Conservation (phyloP, 2,797 vertebrate genomes). For the Denticeps clupeoides region DNA sequence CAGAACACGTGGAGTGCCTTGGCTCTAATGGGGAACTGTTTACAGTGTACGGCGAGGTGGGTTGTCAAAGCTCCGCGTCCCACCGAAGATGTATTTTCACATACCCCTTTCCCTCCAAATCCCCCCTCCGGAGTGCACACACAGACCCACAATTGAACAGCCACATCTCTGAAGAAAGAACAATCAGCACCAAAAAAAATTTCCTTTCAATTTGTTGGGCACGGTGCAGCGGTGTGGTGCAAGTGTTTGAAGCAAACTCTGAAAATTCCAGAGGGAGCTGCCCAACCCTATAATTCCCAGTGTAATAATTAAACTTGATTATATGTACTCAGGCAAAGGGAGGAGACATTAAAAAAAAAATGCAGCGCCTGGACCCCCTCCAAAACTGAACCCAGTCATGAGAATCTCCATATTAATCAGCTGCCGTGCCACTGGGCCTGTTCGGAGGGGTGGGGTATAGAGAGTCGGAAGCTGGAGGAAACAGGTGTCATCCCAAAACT, state of each 20-base stretch:
- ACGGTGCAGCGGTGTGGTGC: neutral
- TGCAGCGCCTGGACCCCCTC: constrained; percentile 26
- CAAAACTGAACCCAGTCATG: constrained; percentile 39
- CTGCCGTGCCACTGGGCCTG: too few species aligned
- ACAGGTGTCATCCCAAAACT: neutral
- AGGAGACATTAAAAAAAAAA: constrained; percentile 16
- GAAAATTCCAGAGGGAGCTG: constrained; percentile 8
- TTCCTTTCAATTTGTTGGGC: neutral
- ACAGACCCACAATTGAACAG: constrained; percentile 21
- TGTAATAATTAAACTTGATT: constrained; percentile 28
- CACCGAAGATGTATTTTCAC: too few species aligned
- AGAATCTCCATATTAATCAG: too few species aligned
- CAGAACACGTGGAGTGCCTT: too few species aligned
- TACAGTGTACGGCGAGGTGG: too few species aligned
- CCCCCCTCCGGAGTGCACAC: neutral
- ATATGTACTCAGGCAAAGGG: constrained; percentile 19
- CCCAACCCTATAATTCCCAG: constrained; percentile 19
- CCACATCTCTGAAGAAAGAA: neutral
- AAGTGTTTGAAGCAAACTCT: neutral
- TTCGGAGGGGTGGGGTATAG: too few species aligned
- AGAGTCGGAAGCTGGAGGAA: neutral
- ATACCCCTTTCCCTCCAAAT: too few species aligned
- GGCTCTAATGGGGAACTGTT: too few species aligned
- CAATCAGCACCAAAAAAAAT: constrained; percentile 20
- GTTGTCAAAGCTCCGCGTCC: too few species aligned